Evolutionary conservation across 1,140 invertebrate genomes (phyloP).

Genomic region (Chelonus insularis): DNA sequence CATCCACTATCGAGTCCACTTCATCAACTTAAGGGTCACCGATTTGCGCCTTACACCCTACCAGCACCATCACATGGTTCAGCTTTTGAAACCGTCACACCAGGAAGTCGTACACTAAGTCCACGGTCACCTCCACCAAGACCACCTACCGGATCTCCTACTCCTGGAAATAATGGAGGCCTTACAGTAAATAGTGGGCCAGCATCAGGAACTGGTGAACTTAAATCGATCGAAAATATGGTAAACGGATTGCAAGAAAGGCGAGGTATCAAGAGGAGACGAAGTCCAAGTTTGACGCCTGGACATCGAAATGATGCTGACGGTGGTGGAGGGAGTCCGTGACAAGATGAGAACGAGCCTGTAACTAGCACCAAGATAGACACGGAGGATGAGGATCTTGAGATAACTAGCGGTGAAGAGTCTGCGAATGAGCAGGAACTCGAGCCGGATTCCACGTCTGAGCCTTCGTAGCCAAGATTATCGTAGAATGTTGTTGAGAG

Average conservation of each 20-base stretch:
- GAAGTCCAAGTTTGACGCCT: conserved; percentile 47
- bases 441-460: conserved; percentile 56
- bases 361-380: conserved; percentile 49
- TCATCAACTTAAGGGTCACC: conserved; percentile 66
- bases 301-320: conserved; percentile 46
- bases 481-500: not conserved
- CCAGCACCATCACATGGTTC: conserved; percentile 72
- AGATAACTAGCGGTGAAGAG: conserved; percentile 46
- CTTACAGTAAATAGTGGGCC: conserved; percentile 53
- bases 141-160: conserved; percentile 63
- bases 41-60: conserved; percentile 84
- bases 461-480: conserved; percentile 53
- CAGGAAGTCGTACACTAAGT: conserved; percentile 66
- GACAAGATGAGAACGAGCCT: conserved; percentile 57
- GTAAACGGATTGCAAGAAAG: conserved; percentile 87
- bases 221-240: conserved; percentile 96
- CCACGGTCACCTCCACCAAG: conserved; percentile 69
- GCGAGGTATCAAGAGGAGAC: conserved; percentile 45
- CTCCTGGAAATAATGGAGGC: conserved; percentile 57
- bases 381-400: conserved; percentile 30
- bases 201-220: conserved; percentile 67
- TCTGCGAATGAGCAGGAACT: conserved; percentile 40
- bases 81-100: conserved; percentile 84
- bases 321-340: conserved; percentile 55
- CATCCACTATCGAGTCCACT: conserved; percentile 59